Evolutionary conservation across 2,113 vertebrate genomes (phyloP).

Genomic region (Cynoglossus semilaevis): DNA sequence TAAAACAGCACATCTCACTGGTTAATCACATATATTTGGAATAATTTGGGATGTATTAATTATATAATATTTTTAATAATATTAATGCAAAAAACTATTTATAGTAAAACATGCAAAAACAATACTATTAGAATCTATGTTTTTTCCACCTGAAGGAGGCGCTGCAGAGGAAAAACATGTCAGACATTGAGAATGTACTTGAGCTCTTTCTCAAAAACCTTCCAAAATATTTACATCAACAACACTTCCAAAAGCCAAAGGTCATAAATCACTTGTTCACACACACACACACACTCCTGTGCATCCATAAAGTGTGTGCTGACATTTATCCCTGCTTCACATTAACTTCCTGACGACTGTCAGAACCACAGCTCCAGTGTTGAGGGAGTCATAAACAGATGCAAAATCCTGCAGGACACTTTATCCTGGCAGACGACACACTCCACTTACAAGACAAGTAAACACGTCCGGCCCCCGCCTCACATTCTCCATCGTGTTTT

Average conservation of each 20-base stretch:
- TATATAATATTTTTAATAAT: no score
- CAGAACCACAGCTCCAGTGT: not conserved
- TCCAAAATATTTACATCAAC: no score
- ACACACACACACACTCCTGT: conserved; percentile 11
- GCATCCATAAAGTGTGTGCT: not conserved
- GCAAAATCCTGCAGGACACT: conserved; percentile 49
- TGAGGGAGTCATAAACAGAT: conserved; percentile 35
- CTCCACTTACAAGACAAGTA: not conserved
- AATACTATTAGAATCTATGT: no score
- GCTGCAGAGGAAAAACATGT: not conserved
- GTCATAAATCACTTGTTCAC: conserved; percentile 20
- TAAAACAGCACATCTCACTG: no score
- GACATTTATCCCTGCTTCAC: conserved; percentile 9
- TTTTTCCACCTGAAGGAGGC: no score
- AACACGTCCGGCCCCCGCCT: conserved; percentile 11
- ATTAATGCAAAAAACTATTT: no score
- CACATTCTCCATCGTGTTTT: conserved; percentile 1
- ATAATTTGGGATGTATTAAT: no score
- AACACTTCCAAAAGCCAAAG: not conserved
- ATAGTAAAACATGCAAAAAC: no score
- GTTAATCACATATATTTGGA: no score
- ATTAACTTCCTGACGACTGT: conserved; percentile 7
- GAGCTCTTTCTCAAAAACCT: not conserved
- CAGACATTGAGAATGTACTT: not conserved
- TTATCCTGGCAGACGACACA: conserved; percentile 26